phyloP scores from a whole-genome alignment of 23 tunicate species.

The Diplosoma virens region DNA sequence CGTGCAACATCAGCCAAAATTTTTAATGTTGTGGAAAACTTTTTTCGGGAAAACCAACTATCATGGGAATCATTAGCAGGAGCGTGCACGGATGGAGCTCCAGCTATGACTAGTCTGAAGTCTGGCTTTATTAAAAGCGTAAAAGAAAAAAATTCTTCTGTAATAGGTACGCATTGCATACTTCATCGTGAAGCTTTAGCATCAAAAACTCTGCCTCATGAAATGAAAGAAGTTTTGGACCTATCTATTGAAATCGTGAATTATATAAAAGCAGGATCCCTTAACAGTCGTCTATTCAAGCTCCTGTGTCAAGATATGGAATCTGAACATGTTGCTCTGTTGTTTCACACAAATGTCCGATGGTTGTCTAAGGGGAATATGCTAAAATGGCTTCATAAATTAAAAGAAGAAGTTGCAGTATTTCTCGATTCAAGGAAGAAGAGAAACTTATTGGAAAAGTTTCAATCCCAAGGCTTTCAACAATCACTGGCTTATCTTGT shows the following conservation, averaged over 20 bases:
- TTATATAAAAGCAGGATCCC: constrained; percentile 22
- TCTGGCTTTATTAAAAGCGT: no score
- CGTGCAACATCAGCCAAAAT: no score
- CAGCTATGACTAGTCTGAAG: no score
- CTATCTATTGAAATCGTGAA: constrained; percentile 10
- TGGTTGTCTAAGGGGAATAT: constrained; percentile 40
- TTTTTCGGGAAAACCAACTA: no score
- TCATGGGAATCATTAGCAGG: no score
- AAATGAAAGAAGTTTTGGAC: no score
- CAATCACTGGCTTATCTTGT: constrained; percentile 41
- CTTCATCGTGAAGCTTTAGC: no score
- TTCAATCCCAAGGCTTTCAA: constrained; percentile 44
- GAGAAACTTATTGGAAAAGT: constrained; percentile 16
- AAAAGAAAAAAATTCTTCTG: no score
- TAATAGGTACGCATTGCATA: no score
- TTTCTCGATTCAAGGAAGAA: constrained; percentile 30
- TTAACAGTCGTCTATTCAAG: constrained; percentile 36
- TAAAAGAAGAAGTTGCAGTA: constrained; percentile 41
- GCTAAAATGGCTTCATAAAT: constrained; percentile 36
- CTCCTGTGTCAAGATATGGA: constrained; percentile 32
- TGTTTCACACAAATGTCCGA: constrained; percentile 28
- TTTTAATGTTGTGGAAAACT: no score
- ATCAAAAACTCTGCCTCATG: no score
- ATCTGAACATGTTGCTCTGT: constrained; percentile 20
- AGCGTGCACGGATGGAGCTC: no score